phyloP scores from a whole-genome alignment of 1,140 invertebrate species.

The Conus betulinus region DNA sequence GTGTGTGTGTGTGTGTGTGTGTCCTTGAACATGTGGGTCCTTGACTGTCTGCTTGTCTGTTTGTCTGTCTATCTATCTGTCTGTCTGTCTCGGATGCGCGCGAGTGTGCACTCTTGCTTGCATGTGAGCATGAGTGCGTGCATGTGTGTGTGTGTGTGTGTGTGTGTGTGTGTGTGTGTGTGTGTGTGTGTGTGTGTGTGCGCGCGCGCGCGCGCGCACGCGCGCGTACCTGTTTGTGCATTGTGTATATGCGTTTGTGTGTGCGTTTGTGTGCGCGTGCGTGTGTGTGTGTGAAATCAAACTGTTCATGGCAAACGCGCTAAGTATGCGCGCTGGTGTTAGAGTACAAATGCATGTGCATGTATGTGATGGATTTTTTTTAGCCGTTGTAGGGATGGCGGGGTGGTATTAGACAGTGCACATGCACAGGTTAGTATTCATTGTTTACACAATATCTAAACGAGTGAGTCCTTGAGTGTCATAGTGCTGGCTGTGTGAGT shows the following conservation, averaged over 20 bases:
- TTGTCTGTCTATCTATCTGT: not conserved
- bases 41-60: not conserved
- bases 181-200: slow-evolving; percentile 6
- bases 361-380: not conserved
- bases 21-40: not conserved
- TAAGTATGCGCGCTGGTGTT: not conserved
- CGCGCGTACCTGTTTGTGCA: too few species aligned
- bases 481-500: too few species aligned
- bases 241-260: too few species aligned
- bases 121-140: too few species aligned
- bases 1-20: slow-evolving; percentile 2
- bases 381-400: not conserved
- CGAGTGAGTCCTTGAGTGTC: not conserved
- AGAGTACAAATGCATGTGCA: not conserved
- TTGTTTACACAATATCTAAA: not conserved
- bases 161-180: slow-evolving; percentile 2
- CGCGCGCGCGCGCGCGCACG: too few species aligned
- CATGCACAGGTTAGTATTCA: not conserved
- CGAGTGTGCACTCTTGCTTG: not conserved
- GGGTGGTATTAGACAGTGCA: not conserved
- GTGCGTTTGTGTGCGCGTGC: not conserved
- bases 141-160: slow-evolving; percentile 1
- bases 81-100: not conserved
- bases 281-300: slow-evolving; percentile 59
- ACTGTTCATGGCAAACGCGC: too few species aligned